Evolutionary conservation across 2,797 vertebrate species (phyloP).

Genomic region (Sebastes elongatus): DNA sequence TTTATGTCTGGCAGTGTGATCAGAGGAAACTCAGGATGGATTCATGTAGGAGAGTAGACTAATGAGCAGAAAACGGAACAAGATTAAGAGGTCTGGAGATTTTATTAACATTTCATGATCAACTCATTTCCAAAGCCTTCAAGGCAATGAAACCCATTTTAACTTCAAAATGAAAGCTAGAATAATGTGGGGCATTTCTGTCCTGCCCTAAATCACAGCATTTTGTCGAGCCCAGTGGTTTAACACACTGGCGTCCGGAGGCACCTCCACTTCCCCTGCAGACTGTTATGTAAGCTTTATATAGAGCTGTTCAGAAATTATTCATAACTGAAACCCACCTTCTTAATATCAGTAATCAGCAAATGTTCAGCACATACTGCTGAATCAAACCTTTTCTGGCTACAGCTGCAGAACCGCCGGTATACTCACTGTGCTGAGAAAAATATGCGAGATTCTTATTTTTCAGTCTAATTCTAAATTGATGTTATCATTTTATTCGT

Average conservation of each 20-base stretch:
- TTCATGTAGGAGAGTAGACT: neutral
- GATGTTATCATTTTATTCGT: neutral
- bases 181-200: constrained; percentile 11
- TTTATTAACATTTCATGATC: constrained; percentile 47
- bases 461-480: neutral
- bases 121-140: constrained; percentile 37
- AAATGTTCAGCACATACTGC: constrained; percentile 12
- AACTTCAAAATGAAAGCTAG: constrained; percentile 16
- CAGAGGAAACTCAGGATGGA: constrained; percentile 3
- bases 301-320: constrained; percentile 31
- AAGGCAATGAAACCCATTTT: constrained; percentile 29
- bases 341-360: constrained; percentile 31
- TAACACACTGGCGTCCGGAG: constrained; percentile 10
- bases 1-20: neutral
- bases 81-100: constrained; percentile 27
- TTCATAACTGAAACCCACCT: constrained; percentile 30
- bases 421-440: neutral
- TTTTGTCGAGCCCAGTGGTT: constrained; percentile 25
- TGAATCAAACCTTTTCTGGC: constrained; percentile 12
- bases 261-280: constrained; percentile 11
- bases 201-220: constrained; percentile 16
- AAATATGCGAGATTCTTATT: neutral
- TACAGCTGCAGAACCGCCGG: neutral
- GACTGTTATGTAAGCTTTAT: constrained; percentile 27
- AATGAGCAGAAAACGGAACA: constrained; percentile 7